Percentiles rank a stretch among this genome's conserved stretches.
phyloP scores from a whole-genome alignment of 2,888 invertebrate species.

The Himalopsyche anomala region DNA sequence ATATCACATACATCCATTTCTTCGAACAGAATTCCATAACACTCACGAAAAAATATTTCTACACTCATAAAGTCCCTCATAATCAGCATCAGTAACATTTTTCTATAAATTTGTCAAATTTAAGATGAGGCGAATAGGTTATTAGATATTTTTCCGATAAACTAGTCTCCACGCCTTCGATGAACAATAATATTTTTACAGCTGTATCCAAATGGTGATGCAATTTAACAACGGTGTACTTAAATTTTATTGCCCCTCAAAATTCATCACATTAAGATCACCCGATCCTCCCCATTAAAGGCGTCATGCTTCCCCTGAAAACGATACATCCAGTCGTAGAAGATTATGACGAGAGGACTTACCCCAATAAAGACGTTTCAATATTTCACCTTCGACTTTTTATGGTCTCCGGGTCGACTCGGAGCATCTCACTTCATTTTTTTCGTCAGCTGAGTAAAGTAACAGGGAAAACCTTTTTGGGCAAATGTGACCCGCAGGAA shows the following conservation, averaged over 20 bases:
- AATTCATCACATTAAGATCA: background rate
- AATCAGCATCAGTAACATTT: too few species aligned
- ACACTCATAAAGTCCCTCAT: too few species aligned
- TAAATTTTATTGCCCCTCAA: background rate
- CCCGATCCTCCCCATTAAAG: background rate
- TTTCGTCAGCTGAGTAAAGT: background rate
- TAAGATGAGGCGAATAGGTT: too few species aligned
- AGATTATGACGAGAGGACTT: background rate
- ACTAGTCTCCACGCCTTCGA: too few species aligned
- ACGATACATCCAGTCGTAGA: background rate
- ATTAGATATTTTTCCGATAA: too few species aligned
- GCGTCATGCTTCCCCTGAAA: background rate
- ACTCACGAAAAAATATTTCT: too few species aligned
- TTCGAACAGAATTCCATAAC: too few species aligned
- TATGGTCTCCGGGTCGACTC: conserved; percentile 6
- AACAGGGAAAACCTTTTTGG: background rate
- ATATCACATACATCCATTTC: too few species aligned
- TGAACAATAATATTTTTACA: background rate
- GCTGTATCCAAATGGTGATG: background rate
- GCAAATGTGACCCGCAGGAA: background rate
- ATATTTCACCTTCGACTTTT: conserved; percentile 2
- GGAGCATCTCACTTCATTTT: background rate
- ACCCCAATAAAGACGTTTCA: background rate
- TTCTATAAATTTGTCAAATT: too few species aligned
- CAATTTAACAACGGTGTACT: background rate